Percentiles rank a stretch among this genome's conserved stretches.
Evolutionary conservation across 2,888 invertebrate genomes (phyloP).

Genomic region (Ennomos fuscantarius): DNA sequence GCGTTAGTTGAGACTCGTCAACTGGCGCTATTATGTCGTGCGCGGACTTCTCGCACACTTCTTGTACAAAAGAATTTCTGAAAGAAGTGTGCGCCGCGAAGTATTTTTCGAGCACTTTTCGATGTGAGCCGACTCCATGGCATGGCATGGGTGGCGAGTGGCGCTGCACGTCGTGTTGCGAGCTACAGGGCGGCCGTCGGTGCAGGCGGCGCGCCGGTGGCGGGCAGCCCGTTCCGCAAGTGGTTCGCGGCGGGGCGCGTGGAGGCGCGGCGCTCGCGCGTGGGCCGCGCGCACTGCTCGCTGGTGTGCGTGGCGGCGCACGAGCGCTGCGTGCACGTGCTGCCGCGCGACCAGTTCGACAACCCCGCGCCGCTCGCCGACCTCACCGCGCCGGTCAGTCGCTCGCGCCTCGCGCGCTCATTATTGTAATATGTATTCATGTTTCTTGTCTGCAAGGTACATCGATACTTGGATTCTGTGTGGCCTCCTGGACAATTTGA

Average conservation of each 20-base stretch:
- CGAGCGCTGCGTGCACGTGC: constrained; percentile 91
- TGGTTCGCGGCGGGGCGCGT: constrained; percentile 93
- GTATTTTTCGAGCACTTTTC: too few species aligned
- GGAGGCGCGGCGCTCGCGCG: constrained; percentile 92
- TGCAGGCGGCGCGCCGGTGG: constrained; percentile 89
- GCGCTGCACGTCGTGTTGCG: too few species aligned
- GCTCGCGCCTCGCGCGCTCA: background rate
- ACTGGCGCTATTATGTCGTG: too few species aligned
- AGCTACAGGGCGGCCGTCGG: background rate
- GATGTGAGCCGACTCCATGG: too few species aligned
- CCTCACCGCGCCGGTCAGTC: constrained; percentile 35
- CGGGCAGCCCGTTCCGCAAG: constrained; percentile 94
- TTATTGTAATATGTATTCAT: too few species aligned
- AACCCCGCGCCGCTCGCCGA: constrained; percentile 82
- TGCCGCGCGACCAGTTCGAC: constrained; percentile 96
- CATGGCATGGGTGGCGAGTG: too few species aligned
- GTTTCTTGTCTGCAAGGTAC: too few species aligned
- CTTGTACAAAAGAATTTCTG: too few species aligned
- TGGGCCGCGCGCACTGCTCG: constrained; percentile 88
- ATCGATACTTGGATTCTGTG: too few species aligned
- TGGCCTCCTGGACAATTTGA: background rate
- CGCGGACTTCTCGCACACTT: too few species aligned
- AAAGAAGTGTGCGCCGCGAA: too few species aligned
- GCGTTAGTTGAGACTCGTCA: too few species aligned
- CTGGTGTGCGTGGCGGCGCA: constrained; percentile 91